Base-by-base conservation (phyloP, 2,797 vertebrate species). In the Dendrocincla tyrannina region DNA sequence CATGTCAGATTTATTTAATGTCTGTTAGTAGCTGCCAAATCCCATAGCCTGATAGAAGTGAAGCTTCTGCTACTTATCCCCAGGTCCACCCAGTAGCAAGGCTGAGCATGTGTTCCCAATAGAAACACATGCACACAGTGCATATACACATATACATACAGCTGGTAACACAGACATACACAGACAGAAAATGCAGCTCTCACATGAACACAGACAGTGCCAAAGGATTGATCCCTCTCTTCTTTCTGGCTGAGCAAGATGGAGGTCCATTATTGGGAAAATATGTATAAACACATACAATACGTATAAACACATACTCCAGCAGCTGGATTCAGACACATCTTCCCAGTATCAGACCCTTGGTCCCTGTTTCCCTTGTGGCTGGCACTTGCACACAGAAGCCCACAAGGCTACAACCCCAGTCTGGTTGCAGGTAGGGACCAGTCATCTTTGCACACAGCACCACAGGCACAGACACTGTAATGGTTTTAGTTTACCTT, bases 91-190 rank as follows among this genome's bases (percentile, higher is more conserved):
- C 49, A 58, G 24, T 0, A 76, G 30, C 47, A n/a, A 39, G 14
- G 35, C 35, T 79, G 50, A 85, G 9, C 6, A 0, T 6, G 9
- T 37, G 37, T 37, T 55, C 28, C 70, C 41, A 23, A 2, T 1
- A 41, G 46, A 62, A 33, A 50, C 20, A 49, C 11, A 7, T 6
- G 19, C 22, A 62, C 55, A 23, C 10, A 6, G 9, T 53, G 37
- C 28, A 10, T 7, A 9, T 4, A 11, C 22, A n/a, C 4, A 10
- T 7, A 2, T 1, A n/a, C 37, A 62, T 20, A 23, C 14, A 82
- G n/a, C 59, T 85, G 63, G 20, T 55, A 89, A 62, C 47, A 69
- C 28, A 53, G 52, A 32, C 8, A n/a, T 35, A 8, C 17, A 28
- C 1, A 25, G 16, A 30, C 5, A 70, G 64, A 50, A 52, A 74